Conservation (phyloP, 2,113 vertebrate genomes). For the Chunga burmeisteri region DNA sequence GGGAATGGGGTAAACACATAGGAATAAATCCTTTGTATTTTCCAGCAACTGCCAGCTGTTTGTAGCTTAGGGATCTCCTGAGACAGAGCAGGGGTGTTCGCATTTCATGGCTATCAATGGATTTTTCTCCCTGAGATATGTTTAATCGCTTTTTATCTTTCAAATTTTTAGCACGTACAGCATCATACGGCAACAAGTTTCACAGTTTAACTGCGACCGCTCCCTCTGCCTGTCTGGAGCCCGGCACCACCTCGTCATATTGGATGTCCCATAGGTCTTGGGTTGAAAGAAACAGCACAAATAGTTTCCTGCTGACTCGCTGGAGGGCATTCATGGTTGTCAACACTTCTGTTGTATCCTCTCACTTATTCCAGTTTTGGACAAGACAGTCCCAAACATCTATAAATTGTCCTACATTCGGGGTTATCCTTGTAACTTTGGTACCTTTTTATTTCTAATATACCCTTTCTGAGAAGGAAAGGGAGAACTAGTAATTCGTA, state of each 20-base stretch:
- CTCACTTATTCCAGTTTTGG: neutral
- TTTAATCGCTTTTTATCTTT: neutral
- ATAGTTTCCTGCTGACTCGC: neutral
- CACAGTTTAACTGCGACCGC: neutral
- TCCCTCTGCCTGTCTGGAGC: neutral
- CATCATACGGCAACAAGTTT: neutral
- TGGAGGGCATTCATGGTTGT: neutral
- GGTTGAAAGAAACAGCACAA: neutral
- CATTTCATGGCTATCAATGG: neutral
- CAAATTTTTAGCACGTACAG: neutral
- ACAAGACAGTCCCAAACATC: neutral
- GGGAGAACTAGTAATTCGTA: neutral
- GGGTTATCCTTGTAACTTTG: neutral
- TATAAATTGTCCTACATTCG: neutral
- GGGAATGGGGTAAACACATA: neutral
- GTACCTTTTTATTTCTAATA: neutral
- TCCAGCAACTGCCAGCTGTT: neutral
- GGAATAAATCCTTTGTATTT: neutral
- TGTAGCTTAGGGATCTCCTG: neutral
- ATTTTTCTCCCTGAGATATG: neutral
- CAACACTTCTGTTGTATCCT: neutral
- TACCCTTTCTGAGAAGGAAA: neutral
- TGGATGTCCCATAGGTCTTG: neutral
- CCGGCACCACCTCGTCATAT: neutral
- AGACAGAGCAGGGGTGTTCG: neutral